Percentiles rank a stretch among this genome's conserved stretches.
phyloP scores from a whole-genome alignment of 2,888 invertebrate genomes.

The Monoplex corrugatus region DNA sequence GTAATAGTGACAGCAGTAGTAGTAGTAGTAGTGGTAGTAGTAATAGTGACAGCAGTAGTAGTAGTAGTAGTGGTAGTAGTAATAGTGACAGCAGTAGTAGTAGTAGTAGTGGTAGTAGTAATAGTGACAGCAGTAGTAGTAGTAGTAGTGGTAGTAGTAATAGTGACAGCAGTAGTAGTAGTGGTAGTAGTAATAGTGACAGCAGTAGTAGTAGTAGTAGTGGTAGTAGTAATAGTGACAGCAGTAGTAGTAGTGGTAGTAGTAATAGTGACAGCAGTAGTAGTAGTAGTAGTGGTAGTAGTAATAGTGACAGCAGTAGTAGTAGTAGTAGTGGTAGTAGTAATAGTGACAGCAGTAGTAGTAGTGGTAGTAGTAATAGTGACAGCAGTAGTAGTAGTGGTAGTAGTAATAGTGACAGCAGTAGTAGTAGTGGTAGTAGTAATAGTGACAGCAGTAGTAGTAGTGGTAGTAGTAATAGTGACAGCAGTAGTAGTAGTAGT shows the following conservation, averaged over 20 bases:
- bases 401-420: too few relatives aligned
- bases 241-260: constrained; percentile 1
- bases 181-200: not conserved
- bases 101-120: not conserved
- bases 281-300: not conserved
- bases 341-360: too few relatives aligned
- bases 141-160: constrained; percentile 1
- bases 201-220: constrained; percentile 7
- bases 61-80: constrained; percentile 7
- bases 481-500: too few relatives aligned
- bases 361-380: too few relatives aligned
- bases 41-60: not conserved
- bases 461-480: too few relatives aligned
- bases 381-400: too few relatives aligned
- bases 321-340: too few relatives aligned
- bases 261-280: not conserved
- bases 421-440: too few relatives aligned
- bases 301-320: not conserved
- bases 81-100: not conserved
- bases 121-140: not conserved
- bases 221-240: not conserved
- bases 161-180: not conserved
- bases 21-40: not conserved
- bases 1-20: not conserved
- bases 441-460: too few relatives aligned